Evolutionary conservation across 2,888 invertebrate genomes (phyloP).

Genomic region (Drosophila siamana): DNA sequence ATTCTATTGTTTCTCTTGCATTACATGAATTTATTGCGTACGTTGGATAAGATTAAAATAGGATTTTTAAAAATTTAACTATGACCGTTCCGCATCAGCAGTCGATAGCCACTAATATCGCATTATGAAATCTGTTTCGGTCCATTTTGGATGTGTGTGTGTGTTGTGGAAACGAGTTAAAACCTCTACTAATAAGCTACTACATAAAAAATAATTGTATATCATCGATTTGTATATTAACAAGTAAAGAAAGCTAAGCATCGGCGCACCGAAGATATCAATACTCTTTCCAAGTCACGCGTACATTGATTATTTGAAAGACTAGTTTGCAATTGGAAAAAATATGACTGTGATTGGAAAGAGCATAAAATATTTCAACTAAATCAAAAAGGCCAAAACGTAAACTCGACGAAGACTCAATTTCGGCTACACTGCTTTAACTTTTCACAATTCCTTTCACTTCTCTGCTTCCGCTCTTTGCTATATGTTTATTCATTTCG

Average conservation of each 20-base stretch:
- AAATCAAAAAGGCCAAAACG: slow-evolving; percentile 55
- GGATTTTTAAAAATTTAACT: slow-evolving; percentile 60
- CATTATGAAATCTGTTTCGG: slow-evolving; percentile 16
- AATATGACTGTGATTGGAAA: slow-evolving; percentile 40
- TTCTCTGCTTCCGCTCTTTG: slow-evolving; percentile 8
- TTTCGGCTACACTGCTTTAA: slow-evolving; percentile 25
- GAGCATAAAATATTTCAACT: slow-evolving; percentile 66
- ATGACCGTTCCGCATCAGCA: slow-evolving; percentile 61
- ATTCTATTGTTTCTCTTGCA: slow-evolving; percentile 1
- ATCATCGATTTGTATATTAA: slow-evolving; percentile 48
- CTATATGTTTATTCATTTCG: slow-evolving; percentile 1
- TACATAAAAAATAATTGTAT: slow-evolving; percentile 26
- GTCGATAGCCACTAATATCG: slow-evolving; percentile 36
- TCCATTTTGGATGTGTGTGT: slow-evolving; percentile 9
- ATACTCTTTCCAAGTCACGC: slow-evolving; percentile 43
- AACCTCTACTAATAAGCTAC: slow-evolving; percentile 38
- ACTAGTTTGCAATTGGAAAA: slow-evolving; percentile 28
- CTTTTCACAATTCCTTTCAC: slow-evolving; percentile 25
- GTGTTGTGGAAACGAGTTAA: slow-evolving; percentile 34
- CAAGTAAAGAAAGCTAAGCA: slow-evolving; percentile 54
- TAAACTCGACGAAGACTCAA: slow-evolving; percentile 36
- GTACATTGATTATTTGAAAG: neutral
- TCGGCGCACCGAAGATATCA: slow-evolving; percentile 53
- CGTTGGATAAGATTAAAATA: slow-evolving; percentile 18
- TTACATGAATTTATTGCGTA: slow-evolving; percentile 4